Evolutionary conservation across 35 echinoderm and acorn worm species (phyloP).

Genomic region (Stichopus chloronotus): DNA sequence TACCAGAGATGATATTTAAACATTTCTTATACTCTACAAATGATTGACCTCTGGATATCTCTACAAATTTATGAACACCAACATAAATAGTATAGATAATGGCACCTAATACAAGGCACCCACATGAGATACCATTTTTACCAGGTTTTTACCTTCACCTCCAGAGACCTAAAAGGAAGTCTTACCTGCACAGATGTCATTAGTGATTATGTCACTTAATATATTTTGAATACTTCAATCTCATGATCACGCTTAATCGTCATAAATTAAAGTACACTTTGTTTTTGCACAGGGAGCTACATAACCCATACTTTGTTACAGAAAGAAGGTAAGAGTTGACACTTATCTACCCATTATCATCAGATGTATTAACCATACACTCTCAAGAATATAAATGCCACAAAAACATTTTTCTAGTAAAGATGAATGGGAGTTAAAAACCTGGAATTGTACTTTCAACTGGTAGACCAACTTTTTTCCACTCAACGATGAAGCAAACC

Average conservation of each 20-base stretch:
- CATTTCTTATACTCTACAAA: too few species aligned
- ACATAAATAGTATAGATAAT: neutral
- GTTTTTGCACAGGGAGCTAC: neutral
- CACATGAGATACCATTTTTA: conserved; percentile 16
- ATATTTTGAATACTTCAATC: neutral
- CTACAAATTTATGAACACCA: neutral
- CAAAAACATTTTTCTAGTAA: too few species aligned
- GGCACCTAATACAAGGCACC: neutral
- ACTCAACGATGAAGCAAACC: neutral
- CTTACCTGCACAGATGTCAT: neutral
- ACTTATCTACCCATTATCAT: neutral
- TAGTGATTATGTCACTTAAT: conserved; percentile 17
- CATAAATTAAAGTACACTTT: neutral
- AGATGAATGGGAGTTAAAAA: neutral
- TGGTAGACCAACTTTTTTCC: neutral
- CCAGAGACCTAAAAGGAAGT: conserved; percentile 5
- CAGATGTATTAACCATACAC: neutral
- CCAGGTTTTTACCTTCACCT: conserved; percentile 1
- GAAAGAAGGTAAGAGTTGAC: neutral
- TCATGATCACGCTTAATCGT: too few species aligned
- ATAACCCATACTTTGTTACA: neutral
- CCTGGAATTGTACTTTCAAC: neutral
- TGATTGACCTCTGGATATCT: conserved; percentile 6
- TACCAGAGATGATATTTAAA: too few species aligned
- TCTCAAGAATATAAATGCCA: conserved; percentile 17